These are phyloP conservation scores for Glyphotaelius pellucidus DNA, from an alignment of 2,888 invertebrate genomes.

Conservation along the genomic window DNA sequence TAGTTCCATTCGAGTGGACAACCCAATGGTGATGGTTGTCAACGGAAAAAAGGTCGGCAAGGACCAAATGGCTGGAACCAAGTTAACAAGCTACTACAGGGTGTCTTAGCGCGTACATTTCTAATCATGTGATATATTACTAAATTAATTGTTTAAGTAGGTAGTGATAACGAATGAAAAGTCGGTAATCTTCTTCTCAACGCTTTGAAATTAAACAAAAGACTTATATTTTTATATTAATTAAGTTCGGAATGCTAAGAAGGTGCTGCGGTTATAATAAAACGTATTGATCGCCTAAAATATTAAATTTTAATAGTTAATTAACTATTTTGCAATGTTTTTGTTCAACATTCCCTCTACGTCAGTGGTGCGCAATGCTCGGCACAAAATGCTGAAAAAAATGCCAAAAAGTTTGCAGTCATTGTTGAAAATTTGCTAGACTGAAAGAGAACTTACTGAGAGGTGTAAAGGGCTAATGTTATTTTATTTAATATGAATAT, in stretches of 20 bases:
- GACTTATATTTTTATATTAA: conserved; percentile 43
- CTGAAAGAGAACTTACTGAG: background rate
- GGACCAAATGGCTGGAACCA: conserved; percentile 81
- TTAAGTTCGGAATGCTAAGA: conserved; percentile 13
- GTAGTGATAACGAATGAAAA: background rate
- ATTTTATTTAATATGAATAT: background rate
- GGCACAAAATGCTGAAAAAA: background rate
- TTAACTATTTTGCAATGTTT: background rate
- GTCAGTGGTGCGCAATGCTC: background rate
- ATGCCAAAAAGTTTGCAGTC: background rate
- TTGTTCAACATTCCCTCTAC: background rate
- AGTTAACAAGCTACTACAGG: conserved; percentile 82
- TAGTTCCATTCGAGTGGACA: conserved; percentile 86
- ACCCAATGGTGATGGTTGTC: conserved; percentile 84
- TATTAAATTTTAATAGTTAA: background rate
- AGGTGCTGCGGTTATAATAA: conserved; percentile 6
- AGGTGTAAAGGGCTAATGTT: background rate
- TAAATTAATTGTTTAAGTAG: background rate
- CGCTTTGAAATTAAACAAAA: conserved; percentile 43
- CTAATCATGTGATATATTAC: conserved; percentile 32
- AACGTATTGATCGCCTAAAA: background rate
- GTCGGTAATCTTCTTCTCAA: conserved; percentile 8
- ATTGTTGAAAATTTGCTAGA: background rate
- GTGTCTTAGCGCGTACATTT: conserved; percentile 67
- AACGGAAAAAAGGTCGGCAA: conserved; percentile 86